Conservation (phyloP, 2,113 vertebrate genomes). For the Clarias batrachus region DNA sequence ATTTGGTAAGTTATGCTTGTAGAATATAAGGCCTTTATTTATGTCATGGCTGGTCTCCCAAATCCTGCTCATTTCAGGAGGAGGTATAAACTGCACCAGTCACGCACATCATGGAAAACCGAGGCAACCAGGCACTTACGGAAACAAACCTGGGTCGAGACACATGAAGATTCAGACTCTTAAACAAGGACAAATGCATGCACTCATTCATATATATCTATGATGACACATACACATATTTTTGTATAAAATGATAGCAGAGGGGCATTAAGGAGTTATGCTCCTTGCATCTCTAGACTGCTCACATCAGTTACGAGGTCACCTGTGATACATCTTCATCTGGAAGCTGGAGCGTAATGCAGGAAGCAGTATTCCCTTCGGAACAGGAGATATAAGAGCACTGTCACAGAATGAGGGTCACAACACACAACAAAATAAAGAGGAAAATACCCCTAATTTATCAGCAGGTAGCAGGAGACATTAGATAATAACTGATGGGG, state of each 20-base stretch:
- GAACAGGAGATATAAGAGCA: slow-evolving; percentile 51
- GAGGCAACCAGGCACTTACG: neutral
- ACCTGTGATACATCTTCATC: slow-evolving; percentile 60
- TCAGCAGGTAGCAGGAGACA: slow-evolving; percentile 39
- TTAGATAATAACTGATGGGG: slow-evolving; percentile 9
- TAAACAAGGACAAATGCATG: slow-evolving; percentile 36
- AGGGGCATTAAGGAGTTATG: slow-evolving; percentile 49
- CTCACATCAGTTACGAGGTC: slow-evolving; percentile 50
- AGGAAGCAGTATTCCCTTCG: slow-evolving; percentile 24
- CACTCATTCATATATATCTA: slow-evolving; percentile 33
- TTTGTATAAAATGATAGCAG: slow-evolving; percentile 39
- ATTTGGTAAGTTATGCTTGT: neutral
- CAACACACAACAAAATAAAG: slow-evolving; percentile 49
- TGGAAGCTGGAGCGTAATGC: slow-evolving; percentile 35
- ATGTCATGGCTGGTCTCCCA: neutral
- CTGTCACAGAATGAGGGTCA: slow-evolving; percentile 57
- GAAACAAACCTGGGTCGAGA: neutral
- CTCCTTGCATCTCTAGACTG: slow-evolving; percentile 46
- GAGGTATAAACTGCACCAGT: neutral
- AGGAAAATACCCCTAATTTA: slow-evolving; percentile 53
- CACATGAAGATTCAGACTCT: slow-evolving; percentile 16
- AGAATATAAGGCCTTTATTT: neutral
- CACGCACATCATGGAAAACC: neutral
- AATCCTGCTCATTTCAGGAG: neutral
- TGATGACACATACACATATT: slow-evolving; percentile 7